A percentile compares a stretch with the other conserved stretches of the same genome.
These are phyloP conservation scores for Pyrgilauda ruficollis DNA, from an alignment of 2,113 vertebrate species.

Conservation along the genomic window DNA sequence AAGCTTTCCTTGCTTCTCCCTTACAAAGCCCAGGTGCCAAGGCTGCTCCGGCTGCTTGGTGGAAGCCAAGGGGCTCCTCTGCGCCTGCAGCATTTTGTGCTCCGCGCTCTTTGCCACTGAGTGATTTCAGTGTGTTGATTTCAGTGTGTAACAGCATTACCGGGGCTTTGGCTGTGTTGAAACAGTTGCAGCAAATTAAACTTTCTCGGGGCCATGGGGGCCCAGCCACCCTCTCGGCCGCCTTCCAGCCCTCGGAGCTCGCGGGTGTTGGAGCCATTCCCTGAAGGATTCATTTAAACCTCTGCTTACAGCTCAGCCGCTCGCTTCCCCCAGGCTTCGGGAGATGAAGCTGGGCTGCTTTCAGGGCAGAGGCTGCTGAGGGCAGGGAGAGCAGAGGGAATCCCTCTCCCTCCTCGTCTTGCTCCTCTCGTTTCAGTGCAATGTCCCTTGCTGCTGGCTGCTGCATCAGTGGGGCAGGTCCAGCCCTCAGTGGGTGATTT, in stretches of 20 bases:
- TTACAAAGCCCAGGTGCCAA: not conserved
- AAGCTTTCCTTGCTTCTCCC: not conserved
- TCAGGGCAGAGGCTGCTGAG: not conserved
- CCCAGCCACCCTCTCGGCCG: not conserved
- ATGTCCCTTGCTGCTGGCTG: not conserved
- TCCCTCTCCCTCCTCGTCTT: not conserved
- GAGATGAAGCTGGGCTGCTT: not conserved
- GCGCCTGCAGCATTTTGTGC: not conserved
- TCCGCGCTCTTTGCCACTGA: not conserved
- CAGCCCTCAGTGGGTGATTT: not conserved
- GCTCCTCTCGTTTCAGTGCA: not conserved
- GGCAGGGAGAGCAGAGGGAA: not conserved
- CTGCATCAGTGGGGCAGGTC: accelerated
- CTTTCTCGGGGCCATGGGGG: not conserved
- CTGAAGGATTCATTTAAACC: slow-evolving; percentile 30
- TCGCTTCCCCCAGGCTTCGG: not conserved
- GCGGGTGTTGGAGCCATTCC: not conserved
- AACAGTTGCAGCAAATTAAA: slow-evolving; percentile 59
- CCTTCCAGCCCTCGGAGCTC: slow-evolving; percentile 18
- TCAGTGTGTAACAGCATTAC: not conserved
- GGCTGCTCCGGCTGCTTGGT: not conserved
- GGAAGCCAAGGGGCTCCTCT: not conserved
- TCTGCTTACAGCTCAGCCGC: slow-evolving; percentile 4
- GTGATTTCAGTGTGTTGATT: not conserved
- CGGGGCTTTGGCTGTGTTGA: not conserved